These are phyloP conservation scores for Zaprionus ornatus DNA, from an alignment of 1,140 invertebrate species.

Conservation along the genomic window DNA sequence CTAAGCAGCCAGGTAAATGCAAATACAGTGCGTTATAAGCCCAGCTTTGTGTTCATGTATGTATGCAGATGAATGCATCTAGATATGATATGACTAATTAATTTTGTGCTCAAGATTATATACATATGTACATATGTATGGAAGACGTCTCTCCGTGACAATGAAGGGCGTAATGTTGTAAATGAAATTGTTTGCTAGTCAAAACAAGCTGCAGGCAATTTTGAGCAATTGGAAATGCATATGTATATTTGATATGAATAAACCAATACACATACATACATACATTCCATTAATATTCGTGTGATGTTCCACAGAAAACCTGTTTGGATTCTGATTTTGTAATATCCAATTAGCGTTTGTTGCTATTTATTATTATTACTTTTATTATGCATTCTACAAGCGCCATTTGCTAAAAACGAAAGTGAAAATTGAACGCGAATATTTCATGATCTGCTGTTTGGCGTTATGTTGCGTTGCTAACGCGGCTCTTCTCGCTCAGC, in stretches of 20 bases:
- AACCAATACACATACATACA: background rate
- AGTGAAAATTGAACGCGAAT: constrained; percentile 77
- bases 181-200: background rate
- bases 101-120: background rate
- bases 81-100: background rate
- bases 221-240: background rate
- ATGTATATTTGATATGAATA: background rate
- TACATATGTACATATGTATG: background rate
- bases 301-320: background rate
- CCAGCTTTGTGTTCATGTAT: background rate
- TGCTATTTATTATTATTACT: background rate
- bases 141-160: background rate
- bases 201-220: background rate
- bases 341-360: constrained; percentile 34
- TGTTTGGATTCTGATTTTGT: constrained; percentile 39
- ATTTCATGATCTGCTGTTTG: constrained; percentile 59
- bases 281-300: background rate
- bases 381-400: constrained; percentile 23
- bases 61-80: background rate
- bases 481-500: constrained; percentile 3
- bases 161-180: background rate
- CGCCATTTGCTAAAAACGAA: constrained; percentile 53
- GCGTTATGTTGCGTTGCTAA: constrained; percentile 9
- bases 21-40: background rate
- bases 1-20: background rate